Conservation (phyloP, 2,888 invertebrate species). For the Druceiella hillmani region DNA sequence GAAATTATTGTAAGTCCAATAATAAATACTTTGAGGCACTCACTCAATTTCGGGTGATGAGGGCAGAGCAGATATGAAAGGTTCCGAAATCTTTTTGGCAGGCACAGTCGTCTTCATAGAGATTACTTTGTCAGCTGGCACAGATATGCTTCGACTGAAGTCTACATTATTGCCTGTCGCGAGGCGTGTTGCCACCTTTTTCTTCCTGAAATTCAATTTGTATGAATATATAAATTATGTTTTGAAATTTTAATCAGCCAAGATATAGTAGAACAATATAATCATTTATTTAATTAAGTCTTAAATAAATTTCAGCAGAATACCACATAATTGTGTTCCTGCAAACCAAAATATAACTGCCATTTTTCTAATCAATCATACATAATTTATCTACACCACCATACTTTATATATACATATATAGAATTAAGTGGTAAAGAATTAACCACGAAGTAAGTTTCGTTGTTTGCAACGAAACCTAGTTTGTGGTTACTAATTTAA, state of each 20-base stretch:
- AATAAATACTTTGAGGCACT: conserved; percentile 34
- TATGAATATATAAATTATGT: too few species aligned
- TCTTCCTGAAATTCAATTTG: conserved; percentile 58
- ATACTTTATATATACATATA: too few species aligned
- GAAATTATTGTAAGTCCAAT: background rate
- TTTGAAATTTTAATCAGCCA: too few species aligned
- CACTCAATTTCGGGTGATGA: conserved; percentile 67
- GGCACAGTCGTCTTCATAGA: conserved; percentile 35
- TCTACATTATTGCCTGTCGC: conserved; percentile 58
- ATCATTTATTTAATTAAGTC: too few species aligned
- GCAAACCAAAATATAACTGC: conserved; percentile 7
- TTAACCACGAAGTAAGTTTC: too few species aligned
- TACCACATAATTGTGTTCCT: too few species aligned
- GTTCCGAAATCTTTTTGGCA: conserved; percentile 49
- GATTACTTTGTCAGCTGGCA: conserved; percentile 70
- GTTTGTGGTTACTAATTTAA: too few species aligned
- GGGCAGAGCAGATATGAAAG: conserved; percentile 54
- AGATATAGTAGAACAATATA: too few species aligned
- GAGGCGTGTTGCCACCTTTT: conserved; percentile 60
- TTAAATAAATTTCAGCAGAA: too few species aligned
- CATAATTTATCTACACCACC: too few species aligned
- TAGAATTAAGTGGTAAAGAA: too few species aligned
- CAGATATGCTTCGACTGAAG: conserved; percentile 82
- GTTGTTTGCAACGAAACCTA: too few species aligned
- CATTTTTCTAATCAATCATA: background rate